Evolutionary conservation across 64 coral and sea anemone genomes (phyloP).

Genomic region (Montipora sp.): DNA sequence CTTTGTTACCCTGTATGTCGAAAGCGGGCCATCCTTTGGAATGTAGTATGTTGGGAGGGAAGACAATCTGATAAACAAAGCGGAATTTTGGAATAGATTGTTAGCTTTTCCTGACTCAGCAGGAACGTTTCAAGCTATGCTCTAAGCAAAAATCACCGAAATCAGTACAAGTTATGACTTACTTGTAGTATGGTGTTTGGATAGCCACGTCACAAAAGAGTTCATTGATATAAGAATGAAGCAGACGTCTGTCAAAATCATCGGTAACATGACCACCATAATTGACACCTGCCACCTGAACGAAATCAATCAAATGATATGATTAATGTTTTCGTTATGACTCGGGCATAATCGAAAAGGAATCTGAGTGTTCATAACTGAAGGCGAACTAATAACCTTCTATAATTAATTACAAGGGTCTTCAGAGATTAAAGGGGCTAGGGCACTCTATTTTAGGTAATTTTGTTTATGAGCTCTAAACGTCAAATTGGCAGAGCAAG

Average conservation of each 20-base stretch:
- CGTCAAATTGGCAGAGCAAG: too few species aligned
- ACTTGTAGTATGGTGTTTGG: conserved; percentile 93
- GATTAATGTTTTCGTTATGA: background rate
- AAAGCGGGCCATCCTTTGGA: conserved; percentile 91
- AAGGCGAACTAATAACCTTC: too few species aligned
- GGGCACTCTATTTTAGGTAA: too few species aligned
- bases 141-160: too few species aligned
- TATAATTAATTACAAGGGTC: too few species aligned
- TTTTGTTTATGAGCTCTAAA: too few species aligned
- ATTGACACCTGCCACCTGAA: conserved; percentile 97
- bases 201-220: conserved; percentile 83
- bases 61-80: conserved; percentile 71
- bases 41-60: conserved; percentile 94
- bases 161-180: background rate
- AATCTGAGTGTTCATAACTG: too few species aligned
- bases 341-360: too few species aligned
- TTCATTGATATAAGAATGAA: conserved; percentile 97
- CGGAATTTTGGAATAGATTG: background rate
- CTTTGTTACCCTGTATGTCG: conserved; percentile 87
- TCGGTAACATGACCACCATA: conserved; percentile 99
- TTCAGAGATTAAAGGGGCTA: too few species aligned
- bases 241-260: conserved; percentile 94
- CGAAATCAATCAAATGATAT: background rate
- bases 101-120: too few species aligned
- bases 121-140: too few species aligned